phyloP scores from a whole-genome alignment of 2,797 vertebrate species.

The Oryzias sinensis region DNA sequence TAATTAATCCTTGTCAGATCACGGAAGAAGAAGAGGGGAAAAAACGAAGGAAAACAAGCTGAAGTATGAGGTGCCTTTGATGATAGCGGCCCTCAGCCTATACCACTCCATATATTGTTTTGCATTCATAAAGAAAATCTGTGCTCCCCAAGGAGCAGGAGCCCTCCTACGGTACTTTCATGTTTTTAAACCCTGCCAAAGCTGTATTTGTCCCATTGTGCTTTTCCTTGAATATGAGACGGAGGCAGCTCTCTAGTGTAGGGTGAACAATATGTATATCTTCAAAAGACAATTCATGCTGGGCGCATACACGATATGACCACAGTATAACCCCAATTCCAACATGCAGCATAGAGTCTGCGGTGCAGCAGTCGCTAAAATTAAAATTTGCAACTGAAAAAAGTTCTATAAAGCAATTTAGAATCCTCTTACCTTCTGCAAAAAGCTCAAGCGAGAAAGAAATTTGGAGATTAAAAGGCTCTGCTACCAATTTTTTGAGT shows the following conservation, averaged over 20 bases:
- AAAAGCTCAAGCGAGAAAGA: slow-evolving; percentile 45
- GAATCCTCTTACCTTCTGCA: slow-evolving; percentile 48
- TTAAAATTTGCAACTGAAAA: slow-evolving; percentile 57
- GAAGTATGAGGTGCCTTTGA: slow-evolving; percentile 73
- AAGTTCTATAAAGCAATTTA: slow-evolving; percentile 45
- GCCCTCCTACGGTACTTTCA: slow-evolving; percentile 71
- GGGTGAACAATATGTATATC: slow-evolving; percentile 43
- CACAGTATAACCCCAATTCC: slow-evolving; percentile 63
- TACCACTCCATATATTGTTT: slow-evolving; percentile 49
- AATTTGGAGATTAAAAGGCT: slow-evolving; percentile 59
- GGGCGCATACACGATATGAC: slow-evolving; percentile 56
- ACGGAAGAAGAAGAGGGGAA: slow-evolving; percentile 40
- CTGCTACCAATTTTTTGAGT: slow-evolving; percentile 63
- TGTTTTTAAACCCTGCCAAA: slow-evolving; percentile 68
- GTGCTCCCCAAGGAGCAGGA: slow-evolving; percentile 59
- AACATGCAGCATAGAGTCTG: slow-evolving; percentile 50
- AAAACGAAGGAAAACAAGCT: slow-evolving; percentile 53
- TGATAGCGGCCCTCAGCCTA: slow-evolving; percentile 58
- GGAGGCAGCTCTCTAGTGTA: slow-evolving; percentile 24
- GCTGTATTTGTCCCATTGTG: slow-evolving; percentile 59
- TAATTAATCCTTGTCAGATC: slow-evolving; percentile 81
- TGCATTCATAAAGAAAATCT: slow-evolving; percentile 68
- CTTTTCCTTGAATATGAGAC: slow-evolving; percentile 41
- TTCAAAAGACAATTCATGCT: slow-evolving; percentile 60
- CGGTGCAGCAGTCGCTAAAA: slow-evolving; percentile 50